Base-by-base conservation (phyloP, 2,797 vertebrate genomes). In the Bryconaethiops microstoma region DNA sequence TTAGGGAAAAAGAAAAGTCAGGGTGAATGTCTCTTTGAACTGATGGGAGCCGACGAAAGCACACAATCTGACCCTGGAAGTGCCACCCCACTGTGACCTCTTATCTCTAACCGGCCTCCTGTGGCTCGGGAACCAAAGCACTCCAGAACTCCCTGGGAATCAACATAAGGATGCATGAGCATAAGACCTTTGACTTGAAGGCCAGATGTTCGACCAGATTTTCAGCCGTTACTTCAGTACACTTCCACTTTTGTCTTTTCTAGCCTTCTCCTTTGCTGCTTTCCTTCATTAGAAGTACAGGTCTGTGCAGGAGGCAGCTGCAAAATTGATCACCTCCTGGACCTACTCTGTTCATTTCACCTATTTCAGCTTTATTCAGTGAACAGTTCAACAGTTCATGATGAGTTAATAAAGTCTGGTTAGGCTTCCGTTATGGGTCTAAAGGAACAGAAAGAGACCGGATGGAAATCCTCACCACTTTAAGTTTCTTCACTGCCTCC, bases 401-500 rank as follows among this genome's bases (percentile, higher is more conserved):
- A 19, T 1, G 23, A 8, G 25, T 72, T 54, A 10, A 50, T 7
- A 54, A 71, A 19, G 4, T 10, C 7, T n/a, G 48, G 16, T 13
- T 23, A 70, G 23, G 9, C 21, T 70, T 70, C 59, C 29, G 25
- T 52, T 17, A 72, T 8, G 39, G 45, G 70, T 63, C 67, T 17
- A 63, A 17, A 48, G 1, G 19, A 45, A n/a, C 48, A 77, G 21
- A 21, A 59, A 40, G 10, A 62, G 2, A 74, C 57, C 21, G 14
- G 52, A 16, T 4, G 42, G 74, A 10, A 42, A 68, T 80, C 92
- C 96, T 95, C 86, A 97, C 96, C 82, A 95, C 87, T 94, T 97
- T 97, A 7, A 97, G 92, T 85, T 96, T 97, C 92, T 97, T 97
- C 84, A 97, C 96, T 0, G 96, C 96, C 16, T 97, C 96, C 85